Evolutionary conservation across 2,797 vertebrate species (phyloP).

Genomic region (Sebastes hopkinsi): DNA sequence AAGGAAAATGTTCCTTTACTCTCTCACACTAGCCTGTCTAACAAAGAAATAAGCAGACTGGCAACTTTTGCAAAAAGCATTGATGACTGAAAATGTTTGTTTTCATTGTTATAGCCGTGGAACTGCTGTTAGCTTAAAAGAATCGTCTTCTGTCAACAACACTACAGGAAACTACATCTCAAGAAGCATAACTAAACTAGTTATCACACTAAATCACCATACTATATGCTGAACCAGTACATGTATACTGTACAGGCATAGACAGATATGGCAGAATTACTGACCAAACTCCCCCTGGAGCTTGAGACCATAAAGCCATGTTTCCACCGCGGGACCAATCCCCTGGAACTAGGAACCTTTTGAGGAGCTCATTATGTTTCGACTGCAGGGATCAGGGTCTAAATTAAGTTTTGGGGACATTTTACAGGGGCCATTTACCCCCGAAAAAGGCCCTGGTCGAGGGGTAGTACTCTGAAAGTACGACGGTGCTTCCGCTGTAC

Average conservation of each 20-base stretch:
- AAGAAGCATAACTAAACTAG: not conserved
- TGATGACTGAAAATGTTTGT: not conserved
- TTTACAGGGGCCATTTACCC: no score
- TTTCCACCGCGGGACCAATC: not conserved
- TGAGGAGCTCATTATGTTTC: not conserved
- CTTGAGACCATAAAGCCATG: not conserved
- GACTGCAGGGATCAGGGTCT: not conserved
- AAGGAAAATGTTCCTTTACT: not conserved
- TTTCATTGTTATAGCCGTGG: not conserved
- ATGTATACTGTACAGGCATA: not conserved
- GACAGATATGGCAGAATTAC: not conserved
- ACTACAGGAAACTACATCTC: not conserved
- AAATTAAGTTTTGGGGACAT: accelerated
- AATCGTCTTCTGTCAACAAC: not conserved
- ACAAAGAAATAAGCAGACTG: not conserved
- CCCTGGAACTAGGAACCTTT: not conserved
- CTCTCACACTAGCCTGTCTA: not conserved
- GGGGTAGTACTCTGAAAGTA: no score
- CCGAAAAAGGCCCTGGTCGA: no score
- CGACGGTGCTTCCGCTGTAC: no score
- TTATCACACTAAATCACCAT: not conserved
- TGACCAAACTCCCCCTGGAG: not conserved
- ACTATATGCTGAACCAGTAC: not conserved
- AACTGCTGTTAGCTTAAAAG: not conserved
- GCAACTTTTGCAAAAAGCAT: not conserved